A percentile compares a stretch with the other conserved stretches of the same genome.
Evolutionary conservation across 1,140 invertebrate genomes (phyloP).

Genomic region (Colletes latitarsis): DNA sequence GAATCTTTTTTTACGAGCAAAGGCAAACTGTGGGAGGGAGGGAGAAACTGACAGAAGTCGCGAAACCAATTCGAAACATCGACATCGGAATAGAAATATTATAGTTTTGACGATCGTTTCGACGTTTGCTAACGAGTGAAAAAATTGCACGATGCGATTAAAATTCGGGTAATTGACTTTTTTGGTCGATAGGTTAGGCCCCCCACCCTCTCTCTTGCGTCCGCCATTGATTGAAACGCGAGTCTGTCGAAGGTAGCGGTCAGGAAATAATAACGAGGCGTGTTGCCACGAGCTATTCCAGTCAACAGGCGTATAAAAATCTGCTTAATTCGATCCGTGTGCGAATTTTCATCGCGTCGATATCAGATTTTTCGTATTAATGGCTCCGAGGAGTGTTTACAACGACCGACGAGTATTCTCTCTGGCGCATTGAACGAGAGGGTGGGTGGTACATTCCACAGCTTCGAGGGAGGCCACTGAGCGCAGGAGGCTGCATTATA

Average conservation of each 20-base stretch:
- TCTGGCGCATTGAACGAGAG: background rate
- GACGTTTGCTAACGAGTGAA: too few relatives aligned
- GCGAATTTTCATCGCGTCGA: background rate
- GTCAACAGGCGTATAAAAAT: too few relatives aligned
- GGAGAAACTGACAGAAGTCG: background rate
- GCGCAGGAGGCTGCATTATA: conserved; percentile 63
- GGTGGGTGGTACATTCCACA: conserved; percentile 68
- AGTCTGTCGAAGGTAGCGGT: too few relatives aligned
- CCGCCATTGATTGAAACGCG: too few relatives aligned
- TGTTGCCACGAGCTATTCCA: too few relatives aligned
- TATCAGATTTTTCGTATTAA: conserved; percentile 49
- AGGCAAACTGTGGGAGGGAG: background rate
- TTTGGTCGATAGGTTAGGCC: too few relatives aligned
- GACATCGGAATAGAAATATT: too few relatives aligned
- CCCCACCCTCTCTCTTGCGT: too few relatives aligned
- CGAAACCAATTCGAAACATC: background rate
- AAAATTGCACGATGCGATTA: background rate
- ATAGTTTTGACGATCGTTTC: too few relatives aligned
- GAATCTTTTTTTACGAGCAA: background rate
- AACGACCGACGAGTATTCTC: conserved; percentile 30
- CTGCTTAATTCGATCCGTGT: background rate
- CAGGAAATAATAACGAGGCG: too few relatives aligned
- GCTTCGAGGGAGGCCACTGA: conserved; percentile 62
- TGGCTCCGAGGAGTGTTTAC: conserved; percentile 54
- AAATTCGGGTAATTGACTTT: background rate